A percentile compares a stretch with the other conserved stretches of the same genome.
These are phyloP conservation scores for Styela plicata DNA, from an alignment of 23 tunicate species.

Conservation along the genomic window DNA sequence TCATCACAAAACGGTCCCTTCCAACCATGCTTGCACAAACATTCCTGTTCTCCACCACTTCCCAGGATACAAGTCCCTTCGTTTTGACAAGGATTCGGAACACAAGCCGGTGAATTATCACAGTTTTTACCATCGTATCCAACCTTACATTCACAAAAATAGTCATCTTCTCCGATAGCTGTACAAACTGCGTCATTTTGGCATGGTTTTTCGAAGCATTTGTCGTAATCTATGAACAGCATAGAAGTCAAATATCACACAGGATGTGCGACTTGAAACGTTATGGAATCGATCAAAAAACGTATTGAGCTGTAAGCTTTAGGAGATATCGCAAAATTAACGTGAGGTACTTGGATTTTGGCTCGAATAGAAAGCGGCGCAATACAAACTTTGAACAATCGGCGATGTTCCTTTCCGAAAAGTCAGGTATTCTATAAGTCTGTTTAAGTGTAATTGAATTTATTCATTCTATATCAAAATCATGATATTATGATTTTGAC, in stretches of 20 bases:
- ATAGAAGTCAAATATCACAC: background rate
- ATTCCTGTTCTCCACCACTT: slow-evolving; percentile 34
- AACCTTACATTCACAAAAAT: slow-evolving; percentile 45
- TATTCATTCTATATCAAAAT: too few species aligned
- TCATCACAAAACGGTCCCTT: slow-evolving; percentile 36
- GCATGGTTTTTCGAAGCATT: slow-evolving; percentile 67
- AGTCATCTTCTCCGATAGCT: slow-evolving; percentile 28
- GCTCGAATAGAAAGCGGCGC: too few species aligned
- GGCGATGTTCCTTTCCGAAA: too few species aligned
- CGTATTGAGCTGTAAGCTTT: too few species aligned
- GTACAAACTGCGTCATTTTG: slow-evolving; percentile 62
- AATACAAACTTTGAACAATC: too few species aligned
- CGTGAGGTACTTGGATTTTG: too few species aligned
- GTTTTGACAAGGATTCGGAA: slow-evolving; percentile 69
- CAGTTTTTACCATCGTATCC: slow-evolving; percentile 48
- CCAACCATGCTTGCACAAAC: slow-evolving; percentile 58
- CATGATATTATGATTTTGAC: too few species aligned
- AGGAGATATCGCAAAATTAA: too few species aligned
- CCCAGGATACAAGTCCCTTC: slow-evolving; percentile 51
- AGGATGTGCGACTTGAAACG: too few species aligned
- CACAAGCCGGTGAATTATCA: slow-evolving; percentile 37
- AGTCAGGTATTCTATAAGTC: too few species aligned
- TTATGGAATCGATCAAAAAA: too few species aligned
- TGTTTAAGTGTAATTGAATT: too few species aligned
- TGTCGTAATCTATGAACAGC: slow-evolving; percentile 51